Conservation (phyloP, 2,888 invertebrate genomes). For the Hyppa rectilinea region DNA sequence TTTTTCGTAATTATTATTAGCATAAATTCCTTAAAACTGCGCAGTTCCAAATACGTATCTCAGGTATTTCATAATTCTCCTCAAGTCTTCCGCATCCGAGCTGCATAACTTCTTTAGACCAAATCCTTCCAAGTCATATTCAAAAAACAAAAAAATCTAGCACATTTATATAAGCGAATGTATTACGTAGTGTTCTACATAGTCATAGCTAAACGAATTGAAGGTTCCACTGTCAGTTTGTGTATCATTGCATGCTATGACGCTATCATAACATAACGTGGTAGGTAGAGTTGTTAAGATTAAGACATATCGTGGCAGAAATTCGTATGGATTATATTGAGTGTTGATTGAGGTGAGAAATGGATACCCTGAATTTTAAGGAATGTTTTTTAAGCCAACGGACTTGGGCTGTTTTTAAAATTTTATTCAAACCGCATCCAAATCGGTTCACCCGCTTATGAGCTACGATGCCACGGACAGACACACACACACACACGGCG, state of each 20-base stretch:
- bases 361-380: too few relatives aligned
- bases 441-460: too few relatives aligned
- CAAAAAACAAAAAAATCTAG: constrained; percentile 17
- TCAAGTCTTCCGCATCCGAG: constrained; percentile 15
- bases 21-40: not conserved
- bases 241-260: constrained; percentile 25
- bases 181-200: constrained; percentile 44
- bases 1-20: not conserved
- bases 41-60: not conserved
- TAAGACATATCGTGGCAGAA: not conserved
- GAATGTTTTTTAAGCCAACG: too few relatives aligned
- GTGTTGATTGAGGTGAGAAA: not conserved
- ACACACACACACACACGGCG: too few relatives aligned
- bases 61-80: constrained; percentile 8
- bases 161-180: constrained; percentile 34
- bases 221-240: constrained; percentile 33
- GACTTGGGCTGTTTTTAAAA: too few relatives aligned
- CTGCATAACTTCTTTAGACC: constrained; percentile 17
- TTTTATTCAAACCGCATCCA: too few relatives aligned
- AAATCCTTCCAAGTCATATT: constrained; percentile 5
- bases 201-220: constrained; percentile 24
- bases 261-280: not conserved
- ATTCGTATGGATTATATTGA: not conserved
- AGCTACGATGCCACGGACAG: too few relatives aligned
- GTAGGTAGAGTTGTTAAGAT: not conserved